phyloP scores from a whole-genome alignment of 2,888 invertebrate genomes.

The Amphipyra berbera region DNA sequence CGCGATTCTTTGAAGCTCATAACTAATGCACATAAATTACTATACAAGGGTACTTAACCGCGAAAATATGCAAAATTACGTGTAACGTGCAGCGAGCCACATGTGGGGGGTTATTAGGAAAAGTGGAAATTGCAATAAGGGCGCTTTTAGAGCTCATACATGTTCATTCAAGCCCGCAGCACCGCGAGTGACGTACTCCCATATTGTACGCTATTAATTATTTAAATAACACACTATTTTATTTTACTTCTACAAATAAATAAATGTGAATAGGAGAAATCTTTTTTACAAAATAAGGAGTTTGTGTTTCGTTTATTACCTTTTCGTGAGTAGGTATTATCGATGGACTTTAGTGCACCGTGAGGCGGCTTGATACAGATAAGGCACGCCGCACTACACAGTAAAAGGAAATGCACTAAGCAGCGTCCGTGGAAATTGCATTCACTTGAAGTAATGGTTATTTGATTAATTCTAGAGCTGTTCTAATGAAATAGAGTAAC shows the following conservation, averaged over 20 bases:
- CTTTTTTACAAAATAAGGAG: background rate
- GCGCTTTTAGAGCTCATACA: conserved; percentile 58
- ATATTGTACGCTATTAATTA: conserved; percentile 26
- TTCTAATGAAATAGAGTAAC: conserved; percentile 31
- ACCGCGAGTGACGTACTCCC: conserved; percentile 40
- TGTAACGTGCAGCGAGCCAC: conserved; percentile 71
- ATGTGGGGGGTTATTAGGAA: conserved; percentile 74
- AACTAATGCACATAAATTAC: conserved; percentile 82
- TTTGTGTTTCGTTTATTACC: conserved; percentile 34
- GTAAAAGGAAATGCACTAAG: conserved; percentile 33
- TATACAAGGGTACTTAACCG: conserved; percentile 73
- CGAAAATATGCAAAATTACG: conserved; percentile 79
- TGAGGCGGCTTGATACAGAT: conserved; percentile 69
- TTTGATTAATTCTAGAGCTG: conserved; percentile 32
- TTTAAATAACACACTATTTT: conserved; percentile 33
- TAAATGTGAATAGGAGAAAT: conserved; percentile 5
- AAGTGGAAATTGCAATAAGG: conserved; percentile 78
- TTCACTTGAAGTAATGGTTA: conserved; percentile 39
- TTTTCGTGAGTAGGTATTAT: conserved; percentile 60
- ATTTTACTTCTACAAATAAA: conserved; percentile 11
- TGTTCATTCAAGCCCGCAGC: conserved; percentile 57
- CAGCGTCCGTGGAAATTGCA: conserved; percentile 14
- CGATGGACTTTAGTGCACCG: conserved; percentile 58
- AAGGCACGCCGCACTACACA: conserved; percentile 66
- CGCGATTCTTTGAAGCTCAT: conserved; percentile 71